Conservation (phyloP, 2,797 vertebrate species). For the Notoglanidium macrostoma region DNA sequence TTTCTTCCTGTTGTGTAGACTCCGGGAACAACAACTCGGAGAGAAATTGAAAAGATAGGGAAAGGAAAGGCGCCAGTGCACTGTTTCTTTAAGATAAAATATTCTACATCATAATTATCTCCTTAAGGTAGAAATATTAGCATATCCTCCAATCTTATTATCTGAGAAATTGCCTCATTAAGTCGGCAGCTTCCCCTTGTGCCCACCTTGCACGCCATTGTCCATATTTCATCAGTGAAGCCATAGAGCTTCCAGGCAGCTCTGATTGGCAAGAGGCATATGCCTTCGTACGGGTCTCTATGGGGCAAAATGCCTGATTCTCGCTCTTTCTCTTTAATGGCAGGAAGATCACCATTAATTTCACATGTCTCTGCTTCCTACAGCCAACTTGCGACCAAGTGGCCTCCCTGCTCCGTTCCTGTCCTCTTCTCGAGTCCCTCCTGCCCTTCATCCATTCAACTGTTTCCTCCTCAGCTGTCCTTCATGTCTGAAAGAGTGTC, state of each 20-base stretch:
- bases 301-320: slow-evolving; percentile 57
- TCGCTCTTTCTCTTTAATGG: slow-evolving; percentile 58
- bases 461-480: slow-evolving; percentile 49
- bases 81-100: slow-evolving; percentile 83
- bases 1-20: slow-evolving; percentile 64
- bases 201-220: slow-evolving; percentile 80
- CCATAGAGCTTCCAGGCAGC: slow-evolving; percentile 66
- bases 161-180: slow-evolving; percentile 87
- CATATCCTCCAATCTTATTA: slow-evolving; percentile 88
- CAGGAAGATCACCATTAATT: slow-evolving; percentile 66
- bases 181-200: slow-evolving; percentile 78
- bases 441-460: slow-evolving; percentile 40
- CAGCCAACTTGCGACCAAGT: slow-evolving; percentile 44
- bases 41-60: neutral
- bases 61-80: slow-evolving; percentile 68
- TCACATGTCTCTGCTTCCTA: slow-evolving; percentile 56
- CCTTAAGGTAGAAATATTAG: slow-evolving; percentile 89
- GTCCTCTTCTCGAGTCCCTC: slow-evolving; percentile 31
- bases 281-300: slow-evolving; percentile 59
- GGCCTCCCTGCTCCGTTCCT: slow-evolving; percentile 27
- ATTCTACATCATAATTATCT: slow-evolving; percentile 87
- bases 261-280: slow-evolving; percentile 63
- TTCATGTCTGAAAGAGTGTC: slow-evolving; percentile 55
- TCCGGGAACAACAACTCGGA: neutral
- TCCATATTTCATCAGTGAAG: slow-evolving; percentile 79